Percentiles rank a stretch among this genome's conserved stretches.
Evolutionary conservation across 2,113 vertebrate species (phyloP).

Genomic region (Rhadina sibilatrix): DNA sequence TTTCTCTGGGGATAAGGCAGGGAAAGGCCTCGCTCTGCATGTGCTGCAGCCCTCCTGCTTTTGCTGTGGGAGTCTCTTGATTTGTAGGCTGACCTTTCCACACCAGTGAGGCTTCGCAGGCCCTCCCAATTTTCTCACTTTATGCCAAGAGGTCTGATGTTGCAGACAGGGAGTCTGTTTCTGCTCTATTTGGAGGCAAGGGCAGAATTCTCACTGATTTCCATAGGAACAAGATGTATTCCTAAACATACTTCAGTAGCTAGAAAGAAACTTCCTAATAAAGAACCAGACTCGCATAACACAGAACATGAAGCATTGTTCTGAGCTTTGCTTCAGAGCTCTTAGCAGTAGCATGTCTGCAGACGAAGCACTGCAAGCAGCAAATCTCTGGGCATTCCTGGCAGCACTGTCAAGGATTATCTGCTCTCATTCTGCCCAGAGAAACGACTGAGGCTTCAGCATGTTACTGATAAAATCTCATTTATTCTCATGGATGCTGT

Average conservation of each 20-base stretch:
- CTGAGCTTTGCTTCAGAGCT: background rate
- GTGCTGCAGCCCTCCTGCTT: background rate
- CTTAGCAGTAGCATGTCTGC: background rate
- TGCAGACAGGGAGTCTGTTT: slow-evolving; percentile 17
- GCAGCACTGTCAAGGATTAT: background rate
- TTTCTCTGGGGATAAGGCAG: background rate
- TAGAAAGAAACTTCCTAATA: slow-evolving; percentile 52
- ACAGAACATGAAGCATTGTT: background rate
- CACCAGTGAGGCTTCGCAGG: background rate
- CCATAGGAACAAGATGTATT: slow-evolving; percentile 56
- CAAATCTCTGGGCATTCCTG: background rate
- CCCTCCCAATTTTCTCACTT: slow-evolving; percentile 25
- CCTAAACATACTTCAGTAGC: slow-evolving; percentile 50
- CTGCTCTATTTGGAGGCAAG: slow-evolving; percentile 2
- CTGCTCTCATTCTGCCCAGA: background rate
- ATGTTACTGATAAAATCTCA: background rate
- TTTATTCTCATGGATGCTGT: background rate
- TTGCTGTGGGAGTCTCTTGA: background rate
- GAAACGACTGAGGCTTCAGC: background rate
- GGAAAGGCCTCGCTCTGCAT: background rate
- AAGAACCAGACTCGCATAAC: background rate
- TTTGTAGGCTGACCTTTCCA: slow-evolving; percentile 10
- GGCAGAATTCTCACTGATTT: slow-evolving; percentile 40
- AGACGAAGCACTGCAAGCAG: background rate
- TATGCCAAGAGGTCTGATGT: background rate